A percentile compares a stretch with the other conserved stretches of the same genome.
phyloP scores from a whole-genome alignment of 2,888 invertebrate species.

The Lissonota sp. region DNA sequence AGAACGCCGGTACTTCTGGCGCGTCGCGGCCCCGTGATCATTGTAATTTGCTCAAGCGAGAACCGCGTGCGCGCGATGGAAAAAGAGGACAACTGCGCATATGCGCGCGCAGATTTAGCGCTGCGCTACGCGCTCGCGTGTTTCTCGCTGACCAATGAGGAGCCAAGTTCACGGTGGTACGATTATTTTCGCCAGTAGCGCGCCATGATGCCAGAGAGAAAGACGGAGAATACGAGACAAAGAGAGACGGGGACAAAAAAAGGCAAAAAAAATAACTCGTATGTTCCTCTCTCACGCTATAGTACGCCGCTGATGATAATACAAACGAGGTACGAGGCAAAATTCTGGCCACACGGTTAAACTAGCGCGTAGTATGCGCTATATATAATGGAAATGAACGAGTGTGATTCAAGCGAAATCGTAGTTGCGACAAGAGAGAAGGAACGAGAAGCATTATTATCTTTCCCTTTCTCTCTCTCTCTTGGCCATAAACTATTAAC shows the following conservation, averaged over 20 bases:
- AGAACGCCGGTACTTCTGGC: slow-evolving; percentile 8
- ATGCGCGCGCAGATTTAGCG: slow-evolving; percentile 43
- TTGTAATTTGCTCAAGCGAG: slow-evolving; percentile 28
- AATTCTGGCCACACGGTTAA: too few relatives aligned
- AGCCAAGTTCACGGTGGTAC: slow-evolving; percentile 63
- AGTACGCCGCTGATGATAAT: neutral
- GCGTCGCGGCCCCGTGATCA: slow-evolving; percentile 43
- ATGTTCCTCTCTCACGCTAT: neutral
- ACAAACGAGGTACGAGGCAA: neutral
- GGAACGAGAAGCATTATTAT: too few relatives aligned
- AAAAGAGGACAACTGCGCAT: slow-evolving; percentile 51
- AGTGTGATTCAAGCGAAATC: too few relatives aligned
- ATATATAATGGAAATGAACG: too few relatives aligned
- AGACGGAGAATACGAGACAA: neutral
- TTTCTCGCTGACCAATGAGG: slow-evolving; percentile 59
- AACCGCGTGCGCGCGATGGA: slow-evolving; percentile 48
- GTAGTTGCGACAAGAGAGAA: too few relatives aligned
- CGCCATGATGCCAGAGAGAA: neutral
- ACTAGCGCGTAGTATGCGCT: too few relatives aligned
- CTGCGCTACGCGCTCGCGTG: slow-evolving; percentile 66
- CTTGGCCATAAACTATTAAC: slow-evolving; percentile 4
- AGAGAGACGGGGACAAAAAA: neutral
- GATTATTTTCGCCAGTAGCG: slow-evolving; percentile 58
- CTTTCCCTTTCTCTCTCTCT: too few relatives aligned
- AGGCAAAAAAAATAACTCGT: neutral